A percentile compares a stretch with the other conserved stretches of the same genome.
phyloP scores from a whole-genome alignment of 2,888 invertebrate species.

The Drosophila atripex region DNA sequence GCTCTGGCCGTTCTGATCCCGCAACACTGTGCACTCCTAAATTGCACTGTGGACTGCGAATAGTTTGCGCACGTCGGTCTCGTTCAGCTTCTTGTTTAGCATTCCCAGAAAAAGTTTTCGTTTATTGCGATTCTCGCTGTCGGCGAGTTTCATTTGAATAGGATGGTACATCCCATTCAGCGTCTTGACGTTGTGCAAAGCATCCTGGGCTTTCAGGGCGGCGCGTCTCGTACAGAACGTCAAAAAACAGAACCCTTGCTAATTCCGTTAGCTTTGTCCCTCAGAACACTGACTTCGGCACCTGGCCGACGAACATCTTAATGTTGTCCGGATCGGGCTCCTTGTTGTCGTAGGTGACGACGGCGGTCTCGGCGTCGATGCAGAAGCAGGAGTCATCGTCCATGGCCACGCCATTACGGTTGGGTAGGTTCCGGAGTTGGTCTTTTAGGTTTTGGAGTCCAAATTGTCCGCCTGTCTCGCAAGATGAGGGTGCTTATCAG shows the following conservation, averaged over 20 bases:
- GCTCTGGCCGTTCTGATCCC: slow-evolving; percentile 97
- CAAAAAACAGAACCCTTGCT: slow-evolving; percentile 99
- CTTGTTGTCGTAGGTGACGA: slow-evolving; percentile 86
- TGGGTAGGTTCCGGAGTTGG: too few species aligned
- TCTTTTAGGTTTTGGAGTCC: too few species aligned
- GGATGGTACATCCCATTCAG: too few species aligned
- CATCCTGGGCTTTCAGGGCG: slow-evolving; percentile 99
- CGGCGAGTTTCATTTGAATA: too few species aligned
- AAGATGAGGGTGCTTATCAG: too few species aligned
- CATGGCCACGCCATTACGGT: slow-evolving; percentile 80
- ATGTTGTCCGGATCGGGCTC: slow-evolving; percentile 99
- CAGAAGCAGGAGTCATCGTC: slow-evolving; percentile 82
- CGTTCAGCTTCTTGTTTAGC: slow-evolving; percentile 97
- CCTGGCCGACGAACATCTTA: slow-evolving; percentile 99
- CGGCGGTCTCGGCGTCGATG: slow-evolving; percentile 77
- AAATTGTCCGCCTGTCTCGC: too few species aligned
- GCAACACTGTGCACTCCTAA: slow-evolving; percentile 98
- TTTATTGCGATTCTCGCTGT: too few species aligned
- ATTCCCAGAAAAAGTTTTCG: slow-evolving; percentile 99
- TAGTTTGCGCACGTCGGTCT: slow-evolving; percentile 96
- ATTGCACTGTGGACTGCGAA: slow-evolving; percentile 97
- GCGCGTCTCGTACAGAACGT: slow-evolving; percentile 99
- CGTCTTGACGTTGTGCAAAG: slow-evolving; percentile 99
- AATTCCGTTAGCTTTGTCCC: too few species aligned
- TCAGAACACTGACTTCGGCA: slow-evolving; percentile 98